These are phyloP conservation scores for Caenorhabditis japonica DNA, from an alignment of 2,888 invertebrate genomes.

Conservation along the genomic window DNA sequence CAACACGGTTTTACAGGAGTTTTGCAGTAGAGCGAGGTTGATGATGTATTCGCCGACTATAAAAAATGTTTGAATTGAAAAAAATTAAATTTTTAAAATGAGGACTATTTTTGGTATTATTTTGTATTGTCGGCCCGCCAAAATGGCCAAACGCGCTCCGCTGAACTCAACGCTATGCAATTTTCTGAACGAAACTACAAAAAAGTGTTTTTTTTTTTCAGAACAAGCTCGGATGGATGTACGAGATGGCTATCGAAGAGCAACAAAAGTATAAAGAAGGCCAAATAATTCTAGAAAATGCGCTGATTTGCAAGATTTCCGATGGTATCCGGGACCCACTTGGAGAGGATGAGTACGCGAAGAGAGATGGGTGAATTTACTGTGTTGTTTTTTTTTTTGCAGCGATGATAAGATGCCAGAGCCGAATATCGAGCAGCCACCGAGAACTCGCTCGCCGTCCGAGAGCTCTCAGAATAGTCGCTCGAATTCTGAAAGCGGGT, in stretches of 20 bases:
- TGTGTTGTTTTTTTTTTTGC: slow-evolving; percentile 84
- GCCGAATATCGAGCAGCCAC: slow-evolving; percentile 6
- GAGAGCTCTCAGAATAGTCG: slow-evolving; percentile 13
- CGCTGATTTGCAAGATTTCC: neutral
- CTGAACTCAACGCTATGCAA: too few species aligned
- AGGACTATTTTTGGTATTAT: too few species aligned
- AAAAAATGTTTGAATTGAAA: too few species aligned
- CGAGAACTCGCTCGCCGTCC: neutral
- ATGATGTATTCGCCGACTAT: too few species aligned
- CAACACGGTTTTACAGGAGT: too few species aligned
- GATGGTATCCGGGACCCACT: neutral
- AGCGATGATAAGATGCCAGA: neutral
- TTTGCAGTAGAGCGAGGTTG: too few species aligned
- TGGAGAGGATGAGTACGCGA: slow-evolving; percentile 82
- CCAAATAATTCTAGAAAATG: neutral
- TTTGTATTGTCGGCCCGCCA: too few species aligned
- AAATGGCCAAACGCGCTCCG: too few species aligned
- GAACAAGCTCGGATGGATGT: slow-evolving; percentile 83
- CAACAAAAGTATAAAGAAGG: slow-evolving; percentile 84
- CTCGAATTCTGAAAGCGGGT: slow-evolving; percentile 12
- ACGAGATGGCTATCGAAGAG: slow-evolving; percentile 98
- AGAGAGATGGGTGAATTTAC: slow-evolving; percentile 88
- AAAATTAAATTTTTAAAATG: too few species aligned
- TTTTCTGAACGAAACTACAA: too few species aligned
- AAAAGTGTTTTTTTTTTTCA: too few species aligned